Evolutionary conservation across 2,888 invertebrate species (phyloP), one percentile per base, ranked within the genome.

Genomic region (Tridacna crocea): DNA sequence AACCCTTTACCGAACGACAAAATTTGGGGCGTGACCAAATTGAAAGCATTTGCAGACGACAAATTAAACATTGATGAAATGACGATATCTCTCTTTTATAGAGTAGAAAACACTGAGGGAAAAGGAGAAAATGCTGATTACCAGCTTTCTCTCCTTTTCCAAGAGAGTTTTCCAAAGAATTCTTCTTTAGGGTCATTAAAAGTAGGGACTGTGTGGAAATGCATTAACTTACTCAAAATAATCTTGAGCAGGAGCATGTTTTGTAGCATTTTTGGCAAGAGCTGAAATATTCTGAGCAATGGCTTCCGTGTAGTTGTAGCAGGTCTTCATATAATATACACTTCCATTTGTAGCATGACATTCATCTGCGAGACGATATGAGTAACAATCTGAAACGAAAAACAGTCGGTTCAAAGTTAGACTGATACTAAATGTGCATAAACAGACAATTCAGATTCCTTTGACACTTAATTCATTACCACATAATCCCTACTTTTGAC

Each of bases 171-270:
- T n/a, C n/a, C n/a, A n/a, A n/a, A n/a, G n/a, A n/a, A n/a, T n/a
- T n/a, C n/a, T n/a, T n/a, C n/a, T n/a, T n/a, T n/a, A n/a, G n/a
- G n/a, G n/a, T n/a, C n/a, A n/a, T n/a, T n/a, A n/a, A n/a, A n/a
- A n/a, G n/a, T n/a, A n/a, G n/a, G n/a, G n/a, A n/a, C n/a, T n/a
- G n/a, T n/a, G n/a, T n/a, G n/a, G n/a, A n/a, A n/a, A n/a, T n/a
- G n/a, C n/a, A n/a, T n/a, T 12, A 65, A 87, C 96, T 95, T 92
- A 96, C 96, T 96, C 96, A 92, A 96, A 96, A 93, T 96, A 96
- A 90, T 96, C 96, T 90, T 96, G 96, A 0, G 94, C 94, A n/a
- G 94, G 94, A 12, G 94, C 91, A 61, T 89, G 87, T 75, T 92
- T 91, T 19, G 90, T 88, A 83, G 90, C 88, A 66, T 91, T 91